A percentile compares a stretch with the other conserved stretches of the same genome.
Conservation (phyloP, 2,888 invertebrate species). For the Lysandra bellargus region DNA sequence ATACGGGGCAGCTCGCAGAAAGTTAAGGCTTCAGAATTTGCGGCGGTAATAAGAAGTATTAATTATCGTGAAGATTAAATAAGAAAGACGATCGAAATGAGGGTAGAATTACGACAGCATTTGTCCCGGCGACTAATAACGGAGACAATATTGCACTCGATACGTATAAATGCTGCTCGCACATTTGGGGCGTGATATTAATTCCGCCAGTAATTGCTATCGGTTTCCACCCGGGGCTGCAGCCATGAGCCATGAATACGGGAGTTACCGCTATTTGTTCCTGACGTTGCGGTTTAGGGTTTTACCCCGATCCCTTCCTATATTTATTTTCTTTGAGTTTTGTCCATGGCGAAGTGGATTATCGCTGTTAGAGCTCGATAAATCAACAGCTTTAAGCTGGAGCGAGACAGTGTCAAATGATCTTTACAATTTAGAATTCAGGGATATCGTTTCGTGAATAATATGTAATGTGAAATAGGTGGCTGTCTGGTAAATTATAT, state of each 20-base stretch:
- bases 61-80: slow-evolving; percentile 75
- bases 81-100: slow-evolving; percentile 72
- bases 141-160: slow-evolving; percentile 81
- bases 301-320: slow-evolving; percentile 66
- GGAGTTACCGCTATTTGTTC: slow-evolving; percentile 80
- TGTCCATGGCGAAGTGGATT: slow-evolving; percentile 67
- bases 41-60: slow-evolving; percentile 58
- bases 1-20: background rate
- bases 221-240: slow-evolving; percentile 75
- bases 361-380: slow-evolving; percentile 54
- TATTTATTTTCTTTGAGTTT: slow-evolving; percentile 78
- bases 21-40: background rate
- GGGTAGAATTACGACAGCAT: slow-evolving; percentile 71
- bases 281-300: slow-evolving; percentile 78
- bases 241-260: slow-evolving; percentile 79
- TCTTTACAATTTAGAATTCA: background rate
- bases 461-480: background rate
- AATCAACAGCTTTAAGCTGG: slow-evolving; percentile 32
- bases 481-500: no score
- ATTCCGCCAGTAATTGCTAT: slow-evolving; percentile 80
- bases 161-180: slow-evolving; percentile 77
- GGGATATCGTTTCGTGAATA: background rate
- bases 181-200: slow-evolving; percentile 80
- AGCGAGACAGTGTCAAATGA: slow-evolving; percentile 13
- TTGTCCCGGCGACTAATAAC: slow-evolving; percentile 78